phyloP scores from a whole-genome alignment of 2,113 vertebrate species.

The Shinisaurus crocodilurus region DNA sequence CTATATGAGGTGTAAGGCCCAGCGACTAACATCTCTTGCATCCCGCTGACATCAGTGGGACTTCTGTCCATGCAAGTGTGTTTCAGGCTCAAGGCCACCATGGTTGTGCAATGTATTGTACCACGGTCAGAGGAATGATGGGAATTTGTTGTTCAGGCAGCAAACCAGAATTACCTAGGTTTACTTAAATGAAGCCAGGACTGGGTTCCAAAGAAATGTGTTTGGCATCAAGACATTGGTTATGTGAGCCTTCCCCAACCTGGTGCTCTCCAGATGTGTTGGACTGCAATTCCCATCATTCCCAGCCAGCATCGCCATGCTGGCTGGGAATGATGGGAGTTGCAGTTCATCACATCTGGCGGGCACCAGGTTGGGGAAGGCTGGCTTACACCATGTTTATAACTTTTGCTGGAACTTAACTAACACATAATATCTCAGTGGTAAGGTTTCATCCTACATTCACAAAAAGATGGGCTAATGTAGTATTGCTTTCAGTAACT shows the following conservation, averaged over 20 bases:
- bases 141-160: neutral
- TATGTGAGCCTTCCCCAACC: too few species aligned
- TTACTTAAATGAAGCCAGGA: neutral
- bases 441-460: neutral
- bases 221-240: neutral
- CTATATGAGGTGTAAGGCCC: neutral
- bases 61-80: too few species aligned
- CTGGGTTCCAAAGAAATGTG: neutral
- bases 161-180: neutral
- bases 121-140: neutral
- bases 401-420: neutral
- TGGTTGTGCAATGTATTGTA: neutral
- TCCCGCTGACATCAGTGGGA: neutral
- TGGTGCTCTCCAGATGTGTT: too few species aligned
- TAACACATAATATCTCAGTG: too few species aligned
- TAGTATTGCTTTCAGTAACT: neutral
- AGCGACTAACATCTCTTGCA: neutral
- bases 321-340: too few species aligned
- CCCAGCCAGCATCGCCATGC: too few species aligned
- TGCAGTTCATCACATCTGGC: too few species aligned
- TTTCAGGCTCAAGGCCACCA: neutral
- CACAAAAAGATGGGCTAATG: neutral
- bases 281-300: too few species aligned
- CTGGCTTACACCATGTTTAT: neutral
- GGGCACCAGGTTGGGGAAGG: too few species aligned